A percentile compares a stretch with the other conserved stretches of the same genome.
phyloP scores from a whole-genome alignment of 1,140 invertebrate genomes.

The Zaprionus davidi region DNA sequence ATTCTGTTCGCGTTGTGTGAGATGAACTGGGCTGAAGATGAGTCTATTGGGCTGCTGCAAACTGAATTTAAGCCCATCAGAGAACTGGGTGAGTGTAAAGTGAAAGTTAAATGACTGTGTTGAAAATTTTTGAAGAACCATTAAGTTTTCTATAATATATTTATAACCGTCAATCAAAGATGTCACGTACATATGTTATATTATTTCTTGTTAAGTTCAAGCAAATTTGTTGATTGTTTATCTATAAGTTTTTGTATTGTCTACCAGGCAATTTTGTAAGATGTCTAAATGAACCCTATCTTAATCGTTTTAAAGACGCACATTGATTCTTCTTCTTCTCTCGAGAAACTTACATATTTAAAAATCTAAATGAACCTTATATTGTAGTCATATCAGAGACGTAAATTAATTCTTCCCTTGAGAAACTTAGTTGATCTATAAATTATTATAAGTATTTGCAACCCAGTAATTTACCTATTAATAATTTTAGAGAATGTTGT shows the following conservation, averaged over 20 bases:
- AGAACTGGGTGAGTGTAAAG: conserved; percentile 60
- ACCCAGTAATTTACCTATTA: not conserved
- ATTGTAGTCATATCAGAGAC: not conserved
- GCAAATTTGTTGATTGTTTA: not conserved
- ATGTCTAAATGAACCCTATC: not conserved
- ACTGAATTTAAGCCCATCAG: conserved; percentile 60
- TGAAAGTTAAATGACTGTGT: not conserved
- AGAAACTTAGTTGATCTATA: too few relatives aligned
- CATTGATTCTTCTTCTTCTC: too few relatives aligned
- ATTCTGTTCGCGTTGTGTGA: conserved; percentile 32
- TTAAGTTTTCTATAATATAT: not conserved
- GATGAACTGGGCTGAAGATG: conserved; percentile 35
- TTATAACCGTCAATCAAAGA: not conserved
- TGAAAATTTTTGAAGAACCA: not conserved
- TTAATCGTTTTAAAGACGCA: too few relatives aligned
- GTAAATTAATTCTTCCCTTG: not conserved
- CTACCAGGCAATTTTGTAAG: not conserved
- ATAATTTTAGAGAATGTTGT: too few relatives aligned
- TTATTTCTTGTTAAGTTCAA: not conserved
- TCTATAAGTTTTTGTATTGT: not conserved
- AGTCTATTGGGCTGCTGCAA: conserved; percentile 39
- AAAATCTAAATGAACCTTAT: too few relatives aligned
- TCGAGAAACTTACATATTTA: too few relatives aligned
- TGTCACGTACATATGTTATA: not conserved
- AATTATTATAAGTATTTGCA: too few relatives aligned